Conservation (phyloP, 2,888 invertebrate genomes). For the Pammene aurita region DNA sequence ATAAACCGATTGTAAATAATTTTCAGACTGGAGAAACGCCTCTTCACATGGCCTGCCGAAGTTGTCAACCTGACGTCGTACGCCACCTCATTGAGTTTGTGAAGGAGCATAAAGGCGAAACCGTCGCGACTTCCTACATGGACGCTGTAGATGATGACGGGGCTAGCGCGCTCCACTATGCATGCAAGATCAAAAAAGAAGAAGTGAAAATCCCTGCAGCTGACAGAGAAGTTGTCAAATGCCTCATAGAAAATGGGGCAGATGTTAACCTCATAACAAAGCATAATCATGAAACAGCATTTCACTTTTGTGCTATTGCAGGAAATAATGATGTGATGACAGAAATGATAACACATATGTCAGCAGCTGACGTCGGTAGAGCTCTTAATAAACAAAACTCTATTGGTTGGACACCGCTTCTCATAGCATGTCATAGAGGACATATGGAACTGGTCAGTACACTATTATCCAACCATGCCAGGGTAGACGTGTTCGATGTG, state of each 20-base stretch:
- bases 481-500: constrained; percentile 99
- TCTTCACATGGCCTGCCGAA: constrained; percentile 95
- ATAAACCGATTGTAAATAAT: background rate
- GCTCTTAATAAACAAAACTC: constrained; percentile 97
- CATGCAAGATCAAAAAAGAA: constrained; percentile 93
- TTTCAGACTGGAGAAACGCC: constrained; percentile 96
- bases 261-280: constrained; percentile 93
- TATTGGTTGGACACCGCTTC: constrained; percentile 97
- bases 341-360: constrained; percentile 97
- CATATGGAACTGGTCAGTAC: constrained; percentile 97
- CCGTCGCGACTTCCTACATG: constrained; percentile 91
- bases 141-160: constrained; percentile 96
- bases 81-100: constrained; percentile 93
- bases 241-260: constrained; percentile 95
- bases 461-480: constrained; percentile 95
- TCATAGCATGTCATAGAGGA: constrained; percentile 97
- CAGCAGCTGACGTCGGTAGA: constrained; percentile 94
- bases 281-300: constrained; percentile 95
- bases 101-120: constrained; percentile 88
- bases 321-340: constrained; percentile 97
- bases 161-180: constrained; percentile 96
- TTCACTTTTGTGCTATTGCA: constrained; percentile 97
- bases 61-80: constrained; percentile 93
- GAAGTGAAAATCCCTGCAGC: constrained; percentile 89
- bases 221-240: constrained; percentile 93